These are phyloP conservation scores for Scleropages formosus DNA, from an alignment of 2,797 vertebrate species.

Conservation along the genomic window DNA sequence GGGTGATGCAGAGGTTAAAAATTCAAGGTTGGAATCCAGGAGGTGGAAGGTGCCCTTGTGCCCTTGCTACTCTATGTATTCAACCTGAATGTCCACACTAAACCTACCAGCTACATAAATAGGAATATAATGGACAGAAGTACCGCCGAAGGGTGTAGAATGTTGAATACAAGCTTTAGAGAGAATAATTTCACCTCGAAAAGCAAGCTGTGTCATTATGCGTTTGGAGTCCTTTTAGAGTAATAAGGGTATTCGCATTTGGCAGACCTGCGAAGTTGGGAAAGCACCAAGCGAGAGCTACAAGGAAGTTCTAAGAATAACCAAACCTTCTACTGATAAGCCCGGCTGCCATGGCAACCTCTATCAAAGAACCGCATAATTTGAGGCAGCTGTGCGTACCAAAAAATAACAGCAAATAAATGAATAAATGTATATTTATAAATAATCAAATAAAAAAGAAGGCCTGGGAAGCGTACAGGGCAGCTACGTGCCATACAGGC, in stretches of 20 bases:
- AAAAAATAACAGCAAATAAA: too few relatives aligned
- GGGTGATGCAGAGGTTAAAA: not conserved
- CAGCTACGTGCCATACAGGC: not conserved
- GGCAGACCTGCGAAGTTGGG: not conserved
- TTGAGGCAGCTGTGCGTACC: not conserved
- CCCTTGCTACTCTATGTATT: too few relatives aligned
- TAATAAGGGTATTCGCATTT: not conserved
- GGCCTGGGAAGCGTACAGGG: not conserved
- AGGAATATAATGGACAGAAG: not conserved
- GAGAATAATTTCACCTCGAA: not conserved
- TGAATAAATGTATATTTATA: too few relatives aligned
- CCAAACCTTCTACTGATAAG: conserved; percentile 4
- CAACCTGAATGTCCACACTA: not conserved
- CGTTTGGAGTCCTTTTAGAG: not conserved
- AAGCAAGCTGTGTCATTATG: not conserved
- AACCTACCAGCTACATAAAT: not conserved
- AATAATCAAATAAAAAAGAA: not conserved
- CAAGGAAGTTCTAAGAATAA: conserved; percentile 17
- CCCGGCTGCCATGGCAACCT: conserved; percentile 16
- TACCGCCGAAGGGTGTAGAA: not conserved
- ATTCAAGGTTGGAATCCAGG: not conserved
- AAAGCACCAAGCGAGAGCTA: not conserved
- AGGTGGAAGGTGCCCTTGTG: not conserved
- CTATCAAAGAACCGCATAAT: not conserved
- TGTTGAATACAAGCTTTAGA: not conserved